Percentiles rank a stretch among this genome's conserved stretches.
Evolutionary conservation across 2,888 invertebrate species (phyloP).

Genomic region (Caenorhabditis doughertyi): DNA sequence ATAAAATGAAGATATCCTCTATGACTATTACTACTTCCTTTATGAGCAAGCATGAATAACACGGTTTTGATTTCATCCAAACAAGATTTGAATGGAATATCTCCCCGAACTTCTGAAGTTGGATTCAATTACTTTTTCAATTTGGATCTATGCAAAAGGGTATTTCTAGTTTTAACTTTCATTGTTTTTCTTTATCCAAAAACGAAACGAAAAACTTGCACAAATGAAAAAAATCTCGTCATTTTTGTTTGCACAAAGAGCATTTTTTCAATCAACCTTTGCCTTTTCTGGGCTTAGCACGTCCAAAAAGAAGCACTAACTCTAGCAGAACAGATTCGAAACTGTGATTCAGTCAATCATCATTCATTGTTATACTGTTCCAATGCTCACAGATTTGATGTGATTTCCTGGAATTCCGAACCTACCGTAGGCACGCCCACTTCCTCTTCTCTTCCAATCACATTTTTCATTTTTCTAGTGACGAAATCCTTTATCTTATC

Average conservation of each 20-base stretch:
- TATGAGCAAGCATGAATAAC: background rate
- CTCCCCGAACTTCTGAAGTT: too few relatives aligned
- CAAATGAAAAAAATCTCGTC: constrained; percentile 8
- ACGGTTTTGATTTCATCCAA: background rate
- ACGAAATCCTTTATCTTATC: background rate
- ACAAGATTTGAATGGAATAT: too few relatives aligned
- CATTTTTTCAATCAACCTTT: constrained; percentile 8
- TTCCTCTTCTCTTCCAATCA: background rate
- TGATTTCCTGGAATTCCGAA: background rate
- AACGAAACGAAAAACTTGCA: constrained; percentile 2
- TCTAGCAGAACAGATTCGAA: too few relatives aligned
- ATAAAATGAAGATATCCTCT: background rate
- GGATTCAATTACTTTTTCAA: background rate
- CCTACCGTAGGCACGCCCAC: background rate
- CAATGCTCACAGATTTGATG: too few relatives aligned
- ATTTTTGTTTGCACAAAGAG: constrained; percentile 28
- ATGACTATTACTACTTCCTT: constrained; percentile 5
- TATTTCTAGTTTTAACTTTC: background rate
- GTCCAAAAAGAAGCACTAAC: too few relatives aligned
- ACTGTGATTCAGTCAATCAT: too few relatives aligned
- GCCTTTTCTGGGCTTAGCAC: background rate
- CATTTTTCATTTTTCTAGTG: background rate
- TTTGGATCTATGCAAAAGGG: background rate
- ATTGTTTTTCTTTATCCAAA: background rate
- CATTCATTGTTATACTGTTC: too few relatives aligned